phyloP scores from a whole-genome alignment of 2,888 invertebrate genomes.

The Hydriomena furcata region DNA sequence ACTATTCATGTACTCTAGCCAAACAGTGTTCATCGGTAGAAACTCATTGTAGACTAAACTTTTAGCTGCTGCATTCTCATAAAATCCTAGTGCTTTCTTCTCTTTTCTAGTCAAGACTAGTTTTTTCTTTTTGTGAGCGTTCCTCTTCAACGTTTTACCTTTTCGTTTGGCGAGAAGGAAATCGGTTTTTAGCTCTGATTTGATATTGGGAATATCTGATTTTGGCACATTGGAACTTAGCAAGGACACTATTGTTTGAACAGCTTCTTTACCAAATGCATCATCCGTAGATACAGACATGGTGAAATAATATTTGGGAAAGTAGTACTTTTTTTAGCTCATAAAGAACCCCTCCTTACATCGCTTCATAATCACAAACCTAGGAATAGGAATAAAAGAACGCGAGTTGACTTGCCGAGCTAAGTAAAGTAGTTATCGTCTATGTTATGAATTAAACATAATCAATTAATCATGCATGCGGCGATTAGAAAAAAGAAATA shows the following conservation, averaged over 20 bases:
- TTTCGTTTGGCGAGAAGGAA: slow-evolving; percentile 69
- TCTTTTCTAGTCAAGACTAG: slow-evolving; percentile 83
- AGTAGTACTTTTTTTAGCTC: too few relatives aligned
- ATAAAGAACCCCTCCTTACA: too few relatives aligned
- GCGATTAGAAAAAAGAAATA: too few relatives aligned
- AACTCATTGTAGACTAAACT: slow-evolving; percentile 86
- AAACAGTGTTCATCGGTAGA: slow-evolving; percentile 85
- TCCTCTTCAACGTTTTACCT: slow-evolving; percentile 68
- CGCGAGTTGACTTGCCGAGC: too few relatives aligned
- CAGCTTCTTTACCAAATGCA: slow-evolving; percentile 43
- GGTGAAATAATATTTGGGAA: not conserved
- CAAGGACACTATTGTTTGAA: slow-evolving; percentile 61
- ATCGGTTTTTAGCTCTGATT: slow-evolving; percentile 66
- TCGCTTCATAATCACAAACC: too few relatives aligned
- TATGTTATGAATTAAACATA: too few relatives aligned
- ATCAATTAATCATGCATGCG: too few relatives aligned
- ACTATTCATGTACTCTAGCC: slow-evolving; percentile 85
- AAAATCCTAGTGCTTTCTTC: slow-evolving; percentile 84
- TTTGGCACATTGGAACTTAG: slow-evolving; percentile 61
- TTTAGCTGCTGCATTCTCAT: slow-evolving; percentile 78
- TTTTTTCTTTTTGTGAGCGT: slow-evolving; percentile 66
- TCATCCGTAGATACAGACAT: slow-evolving; percentile 47
- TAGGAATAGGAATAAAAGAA: too few relatives aligned
- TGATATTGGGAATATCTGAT: slow-evolving; percentile 56
- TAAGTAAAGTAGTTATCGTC: too few relatives aligned